A percentile compares a stretch with the other conserved stretches of the same genome.
Evolutionary conservation across 2,888 invertebrate species (phyloP).

Genomic region (Trachelus iudaicus): DNA sequence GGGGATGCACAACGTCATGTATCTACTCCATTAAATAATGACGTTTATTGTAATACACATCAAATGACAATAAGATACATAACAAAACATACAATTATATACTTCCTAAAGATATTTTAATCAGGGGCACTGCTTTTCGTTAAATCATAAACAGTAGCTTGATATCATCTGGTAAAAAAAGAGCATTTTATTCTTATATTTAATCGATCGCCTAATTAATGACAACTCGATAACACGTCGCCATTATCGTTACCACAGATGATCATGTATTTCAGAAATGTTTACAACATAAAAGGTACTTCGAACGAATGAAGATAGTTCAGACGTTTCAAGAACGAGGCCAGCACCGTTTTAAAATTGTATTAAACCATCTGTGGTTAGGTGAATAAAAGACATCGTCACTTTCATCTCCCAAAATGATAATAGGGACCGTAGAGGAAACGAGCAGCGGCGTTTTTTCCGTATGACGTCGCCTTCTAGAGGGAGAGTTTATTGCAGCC

Average conservation of each 20-base stretch:
- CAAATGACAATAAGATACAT: background rate
- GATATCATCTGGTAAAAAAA: background rate
- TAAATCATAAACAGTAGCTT: background rate
- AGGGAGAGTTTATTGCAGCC: constrained; percentile 53
- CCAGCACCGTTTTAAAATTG: background rate
- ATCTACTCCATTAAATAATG: background rate
- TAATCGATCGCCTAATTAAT: too few species aligned
- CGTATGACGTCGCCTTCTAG: background rate
- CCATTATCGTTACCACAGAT: too few species aligned
- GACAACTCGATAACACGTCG: background rate
- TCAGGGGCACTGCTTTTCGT: background rate
- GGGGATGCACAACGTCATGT: background rate
- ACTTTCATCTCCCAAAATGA: background rate
- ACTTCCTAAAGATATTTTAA: background rate
- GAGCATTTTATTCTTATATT: too few species aligned
- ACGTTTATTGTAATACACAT: background rate
- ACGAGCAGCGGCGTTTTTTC: constrained; percentile 30
- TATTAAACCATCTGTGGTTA: constrained; percentile 2
- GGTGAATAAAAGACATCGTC: constrained; percentile 14
- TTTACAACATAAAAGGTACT: background rate
- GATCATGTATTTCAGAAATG: background rate
- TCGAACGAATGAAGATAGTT: background rate
- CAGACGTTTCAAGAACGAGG: background rate
- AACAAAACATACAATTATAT: background rate
- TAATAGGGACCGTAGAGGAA: constrained; percentile 4